These are phyloP conservation scores for Sitta europaea DNA, from an alignment of 2,113 vertebrate species.

Conservation along the genomic window DNA sequence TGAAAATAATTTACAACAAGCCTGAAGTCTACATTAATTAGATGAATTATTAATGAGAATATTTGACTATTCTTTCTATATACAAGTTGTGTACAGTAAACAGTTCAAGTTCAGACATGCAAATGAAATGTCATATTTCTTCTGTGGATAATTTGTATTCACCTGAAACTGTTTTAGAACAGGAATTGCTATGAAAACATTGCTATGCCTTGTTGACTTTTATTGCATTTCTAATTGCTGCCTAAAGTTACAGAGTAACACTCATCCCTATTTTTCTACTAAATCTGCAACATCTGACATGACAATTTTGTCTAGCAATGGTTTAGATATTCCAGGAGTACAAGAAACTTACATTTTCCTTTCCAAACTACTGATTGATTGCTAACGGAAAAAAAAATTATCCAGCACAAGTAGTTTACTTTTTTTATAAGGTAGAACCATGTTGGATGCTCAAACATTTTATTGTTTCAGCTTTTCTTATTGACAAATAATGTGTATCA, in stretches of 20 bases:
- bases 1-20: not conserved
- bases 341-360: not conserved
- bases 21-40: not conserved
- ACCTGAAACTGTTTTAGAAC: not conserved
- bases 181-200: not conserved
- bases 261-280: not conserved
- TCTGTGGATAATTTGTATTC: not conserved
- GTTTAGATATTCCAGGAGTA: not conserved
- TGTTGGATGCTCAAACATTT: not conserved
- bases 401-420: rapidly evolving
- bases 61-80: not conserved
- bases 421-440: not conserved
- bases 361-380: not conserved
- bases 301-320: not conserved
- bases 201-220: not conserved
- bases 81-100: not conserved
- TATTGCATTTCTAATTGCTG: not conserved
- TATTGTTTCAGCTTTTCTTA: not conserved
- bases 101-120: not conserved
- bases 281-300: not conserved
- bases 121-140: not conserved
- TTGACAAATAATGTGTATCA: not conserved
- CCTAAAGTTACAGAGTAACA: not conserved
- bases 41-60: not conserved
- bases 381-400: not conserved